These are phyloP conservation scores for Dipodomys ordii DNA, from an alignment of 2,113 vertebrate genomes.

Conservation along the genomic window DNA sequence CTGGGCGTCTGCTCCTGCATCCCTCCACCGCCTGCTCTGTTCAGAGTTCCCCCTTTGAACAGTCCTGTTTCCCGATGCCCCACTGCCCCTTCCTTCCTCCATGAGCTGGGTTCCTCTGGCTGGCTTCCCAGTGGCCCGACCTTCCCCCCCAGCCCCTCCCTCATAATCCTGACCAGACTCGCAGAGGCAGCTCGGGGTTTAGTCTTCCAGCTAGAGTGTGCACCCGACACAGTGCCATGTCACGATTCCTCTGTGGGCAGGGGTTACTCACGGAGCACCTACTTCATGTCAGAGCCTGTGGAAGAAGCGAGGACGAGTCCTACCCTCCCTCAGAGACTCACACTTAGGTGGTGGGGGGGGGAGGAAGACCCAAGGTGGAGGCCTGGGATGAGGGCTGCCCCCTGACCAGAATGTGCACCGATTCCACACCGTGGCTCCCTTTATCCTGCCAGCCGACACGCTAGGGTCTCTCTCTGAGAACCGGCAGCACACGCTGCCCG, in stretches of 20 bases:
- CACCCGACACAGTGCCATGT: too few species aligned
- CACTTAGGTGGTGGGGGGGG: accelerated
- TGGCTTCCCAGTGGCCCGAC: neutral
- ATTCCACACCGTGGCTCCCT: too few species aligned
- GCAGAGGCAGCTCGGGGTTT: accelerated
- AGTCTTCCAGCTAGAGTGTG: neutral
- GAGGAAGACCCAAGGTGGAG: too few species aligned
- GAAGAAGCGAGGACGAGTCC: accelerated
- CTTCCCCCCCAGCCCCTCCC: accelerated
- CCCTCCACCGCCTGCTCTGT: neutral
- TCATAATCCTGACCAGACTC: too few species aligned
- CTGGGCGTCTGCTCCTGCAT: neutral
- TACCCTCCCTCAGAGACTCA: neutral
- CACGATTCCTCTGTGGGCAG: neutral
- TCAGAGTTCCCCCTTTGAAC: too few species aligned
- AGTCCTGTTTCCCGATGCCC: accelerated
- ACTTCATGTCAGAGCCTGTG: neutral
- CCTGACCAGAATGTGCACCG: too few species aligned
- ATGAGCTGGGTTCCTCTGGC: neutral
- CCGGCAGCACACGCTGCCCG: neutral
- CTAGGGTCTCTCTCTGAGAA: neutral
- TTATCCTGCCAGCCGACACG: accelerated
- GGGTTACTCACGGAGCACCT: neutral
- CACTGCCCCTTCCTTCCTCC: accelerated
- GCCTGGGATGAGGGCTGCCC: too few species aligned